These are phyloP conservation scores for Notospermus geniculatus DNA, from an alignment of 1,140 invertebrate genomes.

Conservation along the genomic window DNA sequence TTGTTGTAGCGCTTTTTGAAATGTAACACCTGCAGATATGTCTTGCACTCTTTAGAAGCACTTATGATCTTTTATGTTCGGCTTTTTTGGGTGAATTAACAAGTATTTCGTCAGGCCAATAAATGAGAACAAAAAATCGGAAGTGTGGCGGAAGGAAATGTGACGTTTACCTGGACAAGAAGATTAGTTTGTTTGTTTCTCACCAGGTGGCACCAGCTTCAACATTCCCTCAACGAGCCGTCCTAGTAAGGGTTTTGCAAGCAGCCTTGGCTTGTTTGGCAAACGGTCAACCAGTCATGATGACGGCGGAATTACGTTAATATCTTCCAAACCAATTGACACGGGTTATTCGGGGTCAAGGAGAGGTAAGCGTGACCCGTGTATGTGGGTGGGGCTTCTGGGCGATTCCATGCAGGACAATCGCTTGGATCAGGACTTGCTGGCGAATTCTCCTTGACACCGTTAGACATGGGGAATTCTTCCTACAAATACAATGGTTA, in stretches of 20 bases:
- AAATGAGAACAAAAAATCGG: no score
- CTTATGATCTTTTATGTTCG: no score
- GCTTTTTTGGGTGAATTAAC: no score
- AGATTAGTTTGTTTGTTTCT: not conserved
- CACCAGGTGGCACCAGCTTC: not conserved
- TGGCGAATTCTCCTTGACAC: not conserved
- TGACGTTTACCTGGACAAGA: not conserved
- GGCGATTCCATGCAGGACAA: not conserved
- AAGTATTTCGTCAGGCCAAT: no score
- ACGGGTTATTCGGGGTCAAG: constrained; percentile 13
- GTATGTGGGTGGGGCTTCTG: not conserved
- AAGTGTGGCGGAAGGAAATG: not conserved
- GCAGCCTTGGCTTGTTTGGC: not conserved
- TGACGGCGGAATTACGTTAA: constrained; percentile 4
- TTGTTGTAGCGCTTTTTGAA: no score
- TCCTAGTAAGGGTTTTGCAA: not conserved
- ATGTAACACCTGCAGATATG: no score
- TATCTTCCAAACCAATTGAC: constrained; percentile 16
- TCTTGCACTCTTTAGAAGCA: no score
- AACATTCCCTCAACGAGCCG: not conserved
- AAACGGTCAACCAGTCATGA: not conserved
- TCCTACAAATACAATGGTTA: not conserved
- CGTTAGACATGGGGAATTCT: no score
- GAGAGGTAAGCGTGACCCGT: not conserved
- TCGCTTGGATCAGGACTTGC: not conserved